phyloP scores from a whole-genome alignment of 2,888 invertebrate species.

The Leptura quadrifasciata region DNA sequence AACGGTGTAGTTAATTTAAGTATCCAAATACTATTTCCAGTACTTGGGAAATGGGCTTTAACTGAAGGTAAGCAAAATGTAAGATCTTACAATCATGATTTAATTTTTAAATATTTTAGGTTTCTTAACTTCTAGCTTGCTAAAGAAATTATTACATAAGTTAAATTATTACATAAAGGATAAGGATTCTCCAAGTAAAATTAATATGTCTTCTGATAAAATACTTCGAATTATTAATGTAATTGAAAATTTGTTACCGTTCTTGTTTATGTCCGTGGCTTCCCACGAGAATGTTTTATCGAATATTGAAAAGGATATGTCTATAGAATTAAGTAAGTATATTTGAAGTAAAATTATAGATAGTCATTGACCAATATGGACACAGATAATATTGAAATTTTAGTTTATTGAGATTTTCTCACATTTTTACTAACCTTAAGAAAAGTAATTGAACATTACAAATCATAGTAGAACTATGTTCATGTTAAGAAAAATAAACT shows the following conservation, averaged over 20 bases:
- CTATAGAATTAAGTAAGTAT: constrained; percentile 69
- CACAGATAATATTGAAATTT: no score
- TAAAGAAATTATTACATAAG: constrained; percentile 71
- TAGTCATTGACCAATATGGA: no score
- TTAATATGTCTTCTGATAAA: constrained; percentile 64
- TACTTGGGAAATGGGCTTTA: constrained; percentile 80
- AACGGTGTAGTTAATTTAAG: constrained; percentile 76
- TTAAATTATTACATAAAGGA: constrained; percentile 68
- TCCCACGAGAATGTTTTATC: constrained; percentile 66
- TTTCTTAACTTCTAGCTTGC: constrained; percentile 76
- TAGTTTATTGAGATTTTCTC: no score
- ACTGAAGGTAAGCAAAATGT: constrained; percentile 63
- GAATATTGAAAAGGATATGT: constrained; percentile 68
- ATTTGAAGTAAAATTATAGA: constrained; percentile 9
- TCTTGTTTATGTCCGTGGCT: constrained; percentile 71
- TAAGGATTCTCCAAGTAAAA: constrained; percentile 65
- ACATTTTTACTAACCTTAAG: no score
- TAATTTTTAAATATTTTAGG: constrained; percentile 63
- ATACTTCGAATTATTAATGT: constrained; percentile 67
- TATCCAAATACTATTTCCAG: constrained; percentile 77
- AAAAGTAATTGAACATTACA: no score
- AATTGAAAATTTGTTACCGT: constrained; percentile 71
- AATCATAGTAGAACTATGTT: no score
- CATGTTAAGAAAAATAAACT: no score
- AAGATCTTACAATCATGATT: not conserved